These are phyloP conservation scores for Drosophila nigricruria DNA, from an alignment of 2,888 invertebrate species.

Conservation along the genomic window DNA sequence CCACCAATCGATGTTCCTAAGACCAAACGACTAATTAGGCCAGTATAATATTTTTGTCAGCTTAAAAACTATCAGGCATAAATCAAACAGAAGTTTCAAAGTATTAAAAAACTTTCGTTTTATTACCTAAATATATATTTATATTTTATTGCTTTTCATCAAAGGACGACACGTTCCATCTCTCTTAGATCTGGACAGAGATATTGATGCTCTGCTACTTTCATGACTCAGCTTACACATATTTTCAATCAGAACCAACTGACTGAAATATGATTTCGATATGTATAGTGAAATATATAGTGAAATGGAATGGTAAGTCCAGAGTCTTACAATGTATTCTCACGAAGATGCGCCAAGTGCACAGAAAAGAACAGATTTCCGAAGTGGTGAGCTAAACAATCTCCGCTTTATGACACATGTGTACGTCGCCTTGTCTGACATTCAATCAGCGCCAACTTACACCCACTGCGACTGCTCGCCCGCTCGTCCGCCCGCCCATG, in stretches of 20 bases:
- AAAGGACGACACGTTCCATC: not conserved
- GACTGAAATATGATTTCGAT: not conserved
- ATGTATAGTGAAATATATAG: not conserved
- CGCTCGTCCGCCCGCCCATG: conserved; percentile 6
- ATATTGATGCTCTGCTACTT: not conserved
- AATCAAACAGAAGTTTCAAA: not conserved
- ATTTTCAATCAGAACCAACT: not conserved
- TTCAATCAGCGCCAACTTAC: conserved; percentile 70
- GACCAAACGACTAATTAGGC: conserved; percentile 3
- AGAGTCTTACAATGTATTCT: not conserved
- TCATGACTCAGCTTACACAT: not conserved
- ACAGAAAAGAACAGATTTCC: conserved; percentile 11
- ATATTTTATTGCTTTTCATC: not conserved
- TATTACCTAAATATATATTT: not conserved
- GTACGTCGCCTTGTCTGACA: conserved; percentile 73
- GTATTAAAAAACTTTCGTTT: conserved; percentile 5
- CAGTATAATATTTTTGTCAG: not conserved
- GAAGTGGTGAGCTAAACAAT: conserved; percentile 60
- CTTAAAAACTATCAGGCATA: not conserved
- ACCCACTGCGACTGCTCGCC: not conserved
- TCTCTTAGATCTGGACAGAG: not conserved
- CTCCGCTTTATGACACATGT: conserved; percentile 79
- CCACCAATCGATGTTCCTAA: conserved; percentile 34
- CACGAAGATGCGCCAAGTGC: conserved; percentile 1
- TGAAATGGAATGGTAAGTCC: not conserved